Evolutionary conservation across 1,140 invertebrate genomes (phyloP), one percentile per base, ranked within the genome.

Genomic region (Brachionus rotundiformis): DNA sequence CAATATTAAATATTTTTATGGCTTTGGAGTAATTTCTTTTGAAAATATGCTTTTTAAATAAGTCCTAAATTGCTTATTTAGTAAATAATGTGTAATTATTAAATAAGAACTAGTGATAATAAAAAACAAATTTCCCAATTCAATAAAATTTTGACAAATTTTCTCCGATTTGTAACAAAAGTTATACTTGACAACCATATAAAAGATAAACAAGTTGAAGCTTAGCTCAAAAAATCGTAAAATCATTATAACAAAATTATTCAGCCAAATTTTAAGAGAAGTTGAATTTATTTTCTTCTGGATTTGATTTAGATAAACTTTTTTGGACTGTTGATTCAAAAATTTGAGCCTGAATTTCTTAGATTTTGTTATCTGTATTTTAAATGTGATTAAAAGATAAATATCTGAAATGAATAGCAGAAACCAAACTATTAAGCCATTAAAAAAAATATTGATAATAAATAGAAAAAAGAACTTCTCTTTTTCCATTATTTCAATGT

Each of bases 81-180:
- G 23, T 59, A 59, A 59, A 59, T 59, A 59, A 59, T 59, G 3
- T 6, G 16, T 59, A 2, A 59, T 4, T 59, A 59, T 59, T 27
- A 59, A 23, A 59, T 59, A 59, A 1, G 54, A 59, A 59, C 54
- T 23, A 11, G 54, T 59, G 19, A 59, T 59, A 2, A 23, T 59
- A 11, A 59, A 59, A 59, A 59, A 59, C 3, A 59, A 23, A 59
- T 59, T 59, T 59, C 54, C 54, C 4, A 59, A 59, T 59, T 59
- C 54, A 3, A 59, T 23, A 23, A 23, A 59, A 59, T 59, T 59
- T 8, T 59, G 10, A 59, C 54, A 59, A 59, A 59, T 59, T 23
- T 59, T 59, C 11, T 59, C 54, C 23, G 54, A 59, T 27, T 59
- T n/a, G 5, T 4, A 27, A 59, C 54, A 59, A 59, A 59, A 59